Evolutionary conservation across 2,797 vertebrate species (phyloP).

Genomic region (Epinephelus malabaricus): DNA sequence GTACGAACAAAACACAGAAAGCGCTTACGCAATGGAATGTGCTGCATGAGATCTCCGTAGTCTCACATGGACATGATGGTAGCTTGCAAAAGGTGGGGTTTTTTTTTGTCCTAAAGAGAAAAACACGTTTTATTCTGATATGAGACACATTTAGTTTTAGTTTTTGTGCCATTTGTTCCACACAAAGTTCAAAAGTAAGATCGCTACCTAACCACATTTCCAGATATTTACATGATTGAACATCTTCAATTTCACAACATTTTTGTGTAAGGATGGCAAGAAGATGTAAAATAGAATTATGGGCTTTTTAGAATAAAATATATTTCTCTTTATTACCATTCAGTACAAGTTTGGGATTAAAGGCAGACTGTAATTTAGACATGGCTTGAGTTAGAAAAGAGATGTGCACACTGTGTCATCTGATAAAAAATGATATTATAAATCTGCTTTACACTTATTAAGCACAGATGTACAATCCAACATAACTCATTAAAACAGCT

Average conservation of each 20-base stretch:
- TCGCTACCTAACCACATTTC: neutral
- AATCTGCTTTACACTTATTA: neutral
- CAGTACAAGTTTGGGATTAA: neutral
- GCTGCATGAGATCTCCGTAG: too few species aligned
- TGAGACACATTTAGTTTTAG: too few species aligned
- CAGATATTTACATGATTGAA: neutral
- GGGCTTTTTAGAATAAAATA: neutral
- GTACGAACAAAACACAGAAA: too few species aligned
- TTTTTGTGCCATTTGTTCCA: neutral
- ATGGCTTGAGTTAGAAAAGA: neutral
- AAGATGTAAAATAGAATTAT: neutral
- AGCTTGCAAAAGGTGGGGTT: too few species aligned
- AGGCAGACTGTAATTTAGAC: neutral
- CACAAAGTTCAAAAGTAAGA: neutral
- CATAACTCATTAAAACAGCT: neutral
- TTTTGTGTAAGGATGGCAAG: neutral
- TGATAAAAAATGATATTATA: neutral
- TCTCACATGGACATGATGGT: too few species aligned
- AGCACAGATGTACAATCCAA: neutral
- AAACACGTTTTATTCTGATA: too few species aligned
- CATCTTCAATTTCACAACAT: too few species aligned
- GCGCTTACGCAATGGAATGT: too few species aligned
- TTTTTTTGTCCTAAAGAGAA: too few species aligned
- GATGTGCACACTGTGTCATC: neutral
- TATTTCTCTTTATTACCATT: neutral